A percentile compares a stretch with the other conserved stretches of the same genome.
These are phyloP conservation scores for Eupithecia dodoneata DNA, from an alignment of 2,888 invertebrate genomes.

Conservation along the genomic window DNA sequence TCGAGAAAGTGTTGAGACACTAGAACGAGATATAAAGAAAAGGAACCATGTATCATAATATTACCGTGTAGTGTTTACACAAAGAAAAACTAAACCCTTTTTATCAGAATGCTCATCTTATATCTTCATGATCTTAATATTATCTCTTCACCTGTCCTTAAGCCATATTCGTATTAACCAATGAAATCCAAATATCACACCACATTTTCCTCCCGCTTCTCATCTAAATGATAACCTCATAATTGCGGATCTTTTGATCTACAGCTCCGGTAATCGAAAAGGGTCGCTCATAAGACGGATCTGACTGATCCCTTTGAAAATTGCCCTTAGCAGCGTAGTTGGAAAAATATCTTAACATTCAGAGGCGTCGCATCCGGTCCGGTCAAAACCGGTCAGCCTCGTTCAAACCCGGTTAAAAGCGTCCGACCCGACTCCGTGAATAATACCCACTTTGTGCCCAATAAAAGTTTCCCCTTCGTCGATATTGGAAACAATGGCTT, in stretches of 20 bases:
- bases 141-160: constrained; percentile 4
- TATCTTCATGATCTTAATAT: neutral
- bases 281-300: constrained; percentile 71
- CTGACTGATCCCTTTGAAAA: constrained; percentile 78
- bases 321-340: constrained; percentile 76
- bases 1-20: too few species aligned
- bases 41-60: too few species aligned
- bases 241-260: constrained; percentile 75
- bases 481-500: constrained; percentile 82
- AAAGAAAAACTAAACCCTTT: neutral
- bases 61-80: neutral
- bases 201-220: constrained; percentile 32
- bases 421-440: constrained; percentile 76
- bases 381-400: constrained; percentile 42
- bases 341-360: constrained; percentile 82
- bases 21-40: too few species aligned
- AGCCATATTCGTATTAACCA: constrained; percentile 5
- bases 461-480: constrained; percentile 79
- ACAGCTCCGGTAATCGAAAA: constrained; percentile 76
- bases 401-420: constrained; percentile 65
- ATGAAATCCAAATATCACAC: constrained; percentile 25
- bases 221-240: constrained; percentile 63
- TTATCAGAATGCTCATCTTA: neutral
- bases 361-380: constrained; percentile 73
- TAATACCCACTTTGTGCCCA: constrained; percentile 82